A percentile compares a stretch with the other conserved stretches of the same genome.
These are phyloP conservation scores for Drosophila tropicalis DNA, from an alignment of 1,140 invertebrate genomes.

Conservation along the genomic window DNA sequence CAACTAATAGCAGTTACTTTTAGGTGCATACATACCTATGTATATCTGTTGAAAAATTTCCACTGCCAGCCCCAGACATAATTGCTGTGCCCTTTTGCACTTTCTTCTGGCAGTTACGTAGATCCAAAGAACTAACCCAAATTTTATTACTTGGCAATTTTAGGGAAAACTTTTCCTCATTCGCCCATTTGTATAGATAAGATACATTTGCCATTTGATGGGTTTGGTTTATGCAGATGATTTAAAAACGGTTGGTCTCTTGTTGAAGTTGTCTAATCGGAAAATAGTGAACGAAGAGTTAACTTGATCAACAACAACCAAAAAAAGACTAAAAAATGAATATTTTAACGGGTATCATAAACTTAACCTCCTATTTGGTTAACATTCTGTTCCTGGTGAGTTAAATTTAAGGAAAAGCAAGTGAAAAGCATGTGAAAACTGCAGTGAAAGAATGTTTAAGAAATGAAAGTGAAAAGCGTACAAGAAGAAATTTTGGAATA, in stretches of 20 bases:
- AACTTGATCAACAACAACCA: background rate
- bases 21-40: background rate
- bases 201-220: background rate
- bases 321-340: background rate
- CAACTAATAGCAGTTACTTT: background rate
- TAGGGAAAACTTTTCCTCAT: background rate
- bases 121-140: background rate
- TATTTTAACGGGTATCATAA: background rate
- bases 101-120: background rate
- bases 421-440: no score
- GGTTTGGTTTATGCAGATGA: background rate
- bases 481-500: no score
- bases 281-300: background rate
- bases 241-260: background rate
- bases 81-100: constrained; percentile 10
- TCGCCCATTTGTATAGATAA: background rate
- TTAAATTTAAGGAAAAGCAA: background rate
- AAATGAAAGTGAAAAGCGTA: no score
- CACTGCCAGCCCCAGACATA: background rate
- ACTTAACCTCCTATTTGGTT: background rate
- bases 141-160: background rate
- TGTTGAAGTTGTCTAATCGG: constrained; percentile 4
- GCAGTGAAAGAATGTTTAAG: no score
- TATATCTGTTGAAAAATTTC: background rate
- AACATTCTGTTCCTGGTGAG: constrained; percentile 7